Base-by-base conservation (phyloP, 2,797 vertebrate species). In the Botia kubotai region DNA sequence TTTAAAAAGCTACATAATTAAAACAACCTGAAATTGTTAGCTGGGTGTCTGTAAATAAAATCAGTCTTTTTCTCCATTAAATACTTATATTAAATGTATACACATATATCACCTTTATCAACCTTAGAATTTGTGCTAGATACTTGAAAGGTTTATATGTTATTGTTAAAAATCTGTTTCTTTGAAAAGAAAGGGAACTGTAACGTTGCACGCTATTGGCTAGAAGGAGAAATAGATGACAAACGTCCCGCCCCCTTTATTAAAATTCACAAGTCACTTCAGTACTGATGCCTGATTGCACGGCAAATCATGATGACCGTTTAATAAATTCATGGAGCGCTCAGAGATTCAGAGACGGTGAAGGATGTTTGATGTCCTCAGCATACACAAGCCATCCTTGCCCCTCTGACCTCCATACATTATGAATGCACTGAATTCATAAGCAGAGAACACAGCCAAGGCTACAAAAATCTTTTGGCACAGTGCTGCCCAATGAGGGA, bases 391-490 rank as follows among this genome's bases (percentile, higher is more conserved):
- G 63, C 55, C 62, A 84, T 84, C 77, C 80, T 75, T 86, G 79
- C 69, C 46, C 82, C 81, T 17, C 17, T 82, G 72, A 86, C 80
- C 68, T 58, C 21, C 6, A 63, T 36, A 69, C 62, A 82, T 77
- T 79, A 79, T 76, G 60, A 79, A 86, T 82, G 80, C 62, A 72
- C 80, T 75, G 72, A 81, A 81, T 83, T 81, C 74, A 68, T 76
- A 57, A 67, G 43, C 53, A 29, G 26, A 68, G 53, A 75, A 74
- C 71, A 80, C 21, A 53, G 62, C 60, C 79, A 83, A 83, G 75
- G 79, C 39, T 68, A 60, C 63, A 69, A 19, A 14, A 81, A 52
- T 8, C 52, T 50, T 68, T 73, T 74, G 71, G 71, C 60, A 72
- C 58, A 72, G 50, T 58, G n/a, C 65, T 43, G 23, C 57, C 57